Evolutionary conservation across 2,797 vertebrate species (phyloP).

Genomic region (Coccyzus lansbergi): DNA sequence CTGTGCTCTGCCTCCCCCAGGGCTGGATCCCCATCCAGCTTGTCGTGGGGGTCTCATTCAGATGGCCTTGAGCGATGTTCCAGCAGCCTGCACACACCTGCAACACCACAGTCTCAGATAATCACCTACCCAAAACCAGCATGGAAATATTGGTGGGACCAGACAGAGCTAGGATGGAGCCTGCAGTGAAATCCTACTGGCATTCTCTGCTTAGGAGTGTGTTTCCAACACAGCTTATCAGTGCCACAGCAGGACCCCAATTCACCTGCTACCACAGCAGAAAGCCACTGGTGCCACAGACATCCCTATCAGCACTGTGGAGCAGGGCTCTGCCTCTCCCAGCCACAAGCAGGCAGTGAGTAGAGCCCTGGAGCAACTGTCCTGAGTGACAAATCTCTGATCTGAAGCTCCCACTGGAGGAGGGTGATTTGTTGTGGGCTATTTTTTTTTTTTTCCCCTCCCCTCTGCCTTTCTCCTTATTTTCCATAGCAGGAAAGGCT

Average conservation of each 20-base stretch:
- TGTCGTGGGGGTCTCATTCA: rapidly evolving
- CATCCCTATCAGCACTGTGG: neutral
- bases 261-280: neutral
- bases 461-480: neutral
- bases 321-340: neutral
- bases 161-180: neutral
- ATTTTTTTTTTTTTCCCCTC: rapidly evolving
- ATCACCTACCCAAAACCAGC: rapidly evolving
- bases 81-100: neutral
- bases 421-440: neutral
- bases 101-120: rapidly evolving
- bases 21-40: neutral
- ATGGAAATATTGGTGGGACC: neutral
- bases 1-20: rapidly evolving
- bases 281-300: neutral
- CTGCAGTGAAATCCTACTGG: neutral
- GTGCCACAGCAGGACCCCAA: neutral
- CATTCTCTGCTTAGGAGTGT: neutral
- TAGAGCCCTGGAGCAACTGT: neutral
- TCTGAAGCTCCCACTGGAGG: neutral
- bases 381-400: neutral
- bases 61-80: neutral
- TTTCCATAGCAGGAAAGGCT: neutral
- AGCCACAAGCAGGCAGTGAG: rapidly evolving
- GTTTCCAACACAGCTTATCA: rapidly evolving